These are phyloP conservation scores for Carettochelys insculpta DNA, from an alignment of 2,113 vertebrate genomes.

Conservation along the genomic window DNA sequence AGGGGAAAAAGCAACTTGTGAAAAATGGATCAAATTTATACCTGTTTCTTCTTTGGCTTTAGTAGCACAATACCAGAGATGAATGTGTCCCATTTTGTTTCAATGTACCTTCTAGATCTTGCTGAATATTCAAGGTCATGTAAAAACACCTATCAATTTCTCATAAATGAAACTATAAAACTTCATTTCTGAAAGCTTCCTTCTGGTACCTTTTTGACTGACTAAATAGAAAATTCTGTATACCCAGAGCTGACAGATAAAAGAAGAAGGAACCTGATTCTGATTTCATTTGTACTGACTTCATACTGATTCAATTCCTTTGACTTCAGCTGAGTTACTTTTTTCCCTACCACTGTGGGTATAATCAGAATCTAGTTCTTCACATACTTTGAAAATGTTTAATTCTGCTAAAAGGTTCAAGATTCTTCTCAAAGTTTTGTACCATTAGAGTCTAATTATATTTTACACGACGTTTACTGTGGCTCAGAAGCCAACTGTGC, in stretches of 20 bases:
- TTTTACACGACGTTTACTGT: slow-evolving; percentile 53
- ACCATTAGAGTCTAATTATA: slow-evolving; percentile 50
- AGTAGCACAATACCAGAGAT: slow-evolving; percentile 54
- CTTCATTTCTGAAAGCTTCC: slow-evolving; percentile 46
- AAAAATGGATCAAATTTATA: slow-evolving; percentile 47
- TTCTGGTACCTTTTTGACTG: slow-evolving; percentile 48
- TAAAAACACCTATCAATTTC: slow-evolving; percentile 64
- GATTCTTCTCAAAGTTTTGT: slow-evolving; percentile 37
- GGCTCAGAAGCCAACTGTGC: slow-evolving; percentile 32
- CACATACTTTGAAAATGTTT: slow-evolving; percentile 25
- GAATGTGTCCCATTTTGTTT: slow-evolving; percentile 61
- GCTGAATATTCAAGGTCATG: background rate
- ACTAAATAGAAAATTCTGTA: slow-evolving; percentile 55
- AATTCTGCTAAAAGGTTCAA: slow-evolving; percentile 45
- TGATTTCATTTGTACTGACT: slow-evolving; percentile 27
- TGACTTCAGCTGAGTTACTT: slow-evolving; percentile 56
- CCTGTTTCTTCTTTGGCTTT: slow-evolving; percentile 66
- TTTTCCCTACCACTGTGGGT: slow-evolving; percentile 44
- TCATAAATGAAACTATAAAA: slow-evolving; percentile 66
- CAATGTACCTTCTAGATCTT: slow-evolving; percentile 32
- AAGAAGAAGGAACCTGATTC: slow-evolving; percentile 58
- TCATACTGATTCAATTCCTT: slow-evolving; percentile 43
- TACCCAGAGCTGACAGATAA: slow-evolving; percentile 56
- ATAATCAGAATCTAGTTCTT: slow-evolving; percentile 34
- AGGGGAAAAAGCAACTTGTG: slow-evolving; percentile 31